Conservation (phyloP, 2,888 invertebrate genomes). For the Acanthosepion pharaonis region DNA sequence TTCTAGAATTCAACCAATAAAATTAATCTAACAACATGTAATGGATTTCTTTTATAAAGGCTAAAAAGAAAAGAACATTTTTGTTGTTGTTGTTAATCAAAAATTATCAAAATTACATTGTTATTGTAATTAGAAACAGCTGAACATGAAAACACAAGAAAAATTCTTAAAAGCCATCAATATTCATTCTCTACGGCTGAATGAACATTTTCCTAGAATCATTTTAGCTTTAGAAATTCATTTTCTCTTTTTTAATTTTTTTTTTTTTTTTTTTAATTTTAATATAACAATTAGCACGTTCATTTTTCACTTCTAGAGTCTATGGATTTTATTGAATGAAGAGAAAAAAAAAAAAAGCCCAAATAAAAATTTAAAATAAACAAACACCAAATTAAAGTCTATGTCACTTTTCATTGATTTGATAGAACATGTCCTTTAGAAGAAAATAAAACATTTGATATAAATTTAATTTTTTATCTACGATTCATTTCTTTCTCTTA, state of each 20-base stretch:
- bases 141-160: neutral
- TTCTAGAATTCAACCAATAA: neutral
- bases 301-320: neutral
- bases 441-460: too few species aligned
- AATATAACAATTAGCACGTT: neutral
- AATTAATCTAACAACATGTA: slow-evolving; percentile 33
- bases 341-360: neutral
- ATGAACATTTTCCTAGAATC: neutral
- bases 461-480: too few species aligned
- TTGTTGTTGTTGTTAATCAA: neutral
- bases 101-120: neutral
- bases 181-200: neutral
- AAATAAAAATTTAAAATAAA: too few species aligned
- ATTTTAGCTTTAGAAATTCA: neutral
- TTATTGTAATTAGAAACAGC: neutral
- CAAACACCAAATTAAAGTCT: too few species aligned
- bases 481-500: too few species aligned
- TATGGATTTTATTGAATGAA: neutral
- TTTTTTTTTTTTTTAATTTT: neutral
- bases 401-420: too few species aligned
- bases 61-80: neutral
- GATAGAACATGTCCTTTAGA: too few species aligned
- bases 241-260: neutral
- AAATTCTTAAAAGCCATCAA: neutral
- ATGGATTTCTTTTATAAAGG: neutral